These are phyloP conservation scores for Taeniopygia guttata DNA, from an alignment of 2,797 vertebrate species.

Conservation along the genomic window DNA sequence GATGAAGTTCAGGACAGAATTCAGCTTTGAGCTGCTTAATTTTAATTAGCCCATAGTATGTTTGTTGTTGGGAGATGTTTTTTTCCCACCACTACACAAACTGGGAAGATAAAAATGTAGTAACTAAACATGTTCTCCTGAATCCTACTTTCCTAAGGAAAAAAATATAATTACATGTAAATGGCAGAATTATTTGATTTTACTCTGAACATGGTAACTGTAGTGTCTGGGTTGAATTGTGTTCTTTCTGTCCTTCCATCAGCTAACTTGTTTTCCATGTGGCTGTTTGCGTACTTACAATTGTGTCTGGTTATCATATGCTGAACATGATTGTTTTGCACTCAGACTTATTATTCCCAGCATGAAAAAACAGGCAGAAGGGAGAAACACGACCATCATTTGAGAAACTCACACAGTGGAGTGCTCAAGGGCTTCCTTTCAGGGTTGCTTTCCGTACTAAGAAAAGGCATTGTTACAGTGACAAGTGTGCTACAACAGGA, in stretches of 20 bases:
- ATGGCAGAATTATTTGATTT: constrained; percentile 1
- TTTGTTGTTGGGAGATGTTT: not conserved
- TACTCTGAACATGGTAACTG: not conserved
- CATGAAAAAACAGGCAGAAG: constrained; percentile 2
- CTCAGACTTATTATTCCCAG: constrained; percentile 55
- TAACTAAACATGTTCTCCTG: not conserved
- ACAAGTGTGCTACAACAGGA: constrained; percentile 40
- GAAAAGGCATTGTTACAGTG: constrained; percentile 38
- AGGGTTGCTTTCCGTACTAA: constrained; percentile 39
- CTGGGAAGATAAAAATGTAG: not conserved
- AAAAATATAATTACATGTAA: not conserved
- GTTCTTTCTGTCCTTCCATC: not conserved
- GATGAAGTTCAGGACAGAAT: not conserved
- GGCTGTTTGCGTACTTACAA: not conserved
- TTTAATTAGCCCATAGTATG: not conserved
- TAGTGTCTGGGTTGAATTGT: not conserved
- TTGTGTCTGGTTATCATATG: constrained; percentile 41
- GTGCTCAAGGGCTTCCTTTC: constrained; percentile 40
- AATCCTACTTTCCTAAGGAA: not conserved
- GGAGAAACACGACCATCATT: constrained; percentile 19
- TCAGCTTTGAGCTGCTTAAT: not conserved
- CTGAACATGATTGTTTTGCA: not conserved
- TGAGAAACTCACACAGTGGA: constrained; percentile 2
- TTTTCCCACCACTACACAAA: not conserved
- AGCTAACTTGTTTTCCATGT: constrained; percentile 37